These are phyloP conservation scores for Danionella cerebrum DNA, from an alignment of 2,113 vertebrate species.

Conservation along the genomic window DNA sequence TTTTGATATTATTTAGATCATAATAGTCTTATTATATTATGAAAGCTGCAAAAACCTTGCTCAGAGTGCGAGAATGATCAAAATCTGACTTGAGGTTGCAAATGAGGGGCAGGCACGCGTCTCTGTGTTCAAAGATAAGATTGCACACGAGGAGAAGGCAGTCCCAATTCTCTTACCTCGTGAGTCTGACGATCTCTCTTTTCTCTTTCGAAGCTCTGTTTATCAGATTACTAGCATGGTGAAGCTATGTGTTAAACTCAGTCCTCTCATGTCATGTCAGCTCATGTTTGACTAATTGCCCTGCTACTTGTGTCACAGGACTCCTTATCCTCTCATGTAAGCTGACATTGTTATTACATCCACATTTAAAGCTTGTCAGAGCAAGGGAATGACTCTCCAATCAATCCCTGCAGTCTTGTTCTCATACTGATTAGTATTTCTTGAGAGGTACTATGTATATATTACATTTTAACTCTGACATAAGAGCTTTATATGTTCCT, in stretches of 20 bases:
- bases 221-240: constrained; percentile 26
- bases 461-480: no score
- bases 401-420: not conserved
- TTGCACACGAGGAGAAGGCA: not conserved
- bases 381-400: not conserved
- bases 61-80: no score
- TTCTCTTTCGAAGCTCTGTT: not conserved
- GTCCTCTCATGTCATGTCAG: constrained; percentile 30
- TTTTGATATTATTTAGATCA: no score
- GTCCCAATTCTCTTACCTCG: not conserved
- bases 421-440: no score
- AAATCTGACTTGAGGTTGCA: not conserved
- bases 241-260: constrained; percentile 16
- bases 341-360: constrained; percentile 25
- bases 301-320: constrained; percentile 14
- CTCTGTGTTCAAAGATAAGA: not conserved
- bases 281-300: constrained; percentile 35
- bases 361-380: not conserved
- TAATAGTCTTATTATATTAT: no score
- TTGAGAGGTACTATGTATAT: not conserved
- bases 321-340: constrained; percentile 27
- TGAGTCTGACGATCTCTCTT: not conserved
- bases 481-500: no score
- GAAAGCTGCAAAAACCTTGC: no score
- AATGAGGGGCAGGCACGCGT: not conserved